A percentile compares a stretch with the other conserved stretches of the same genome.
These are phyloP conservation scores for Fragum whitleyi DNA, from an alignment of 2,888 invertebrate genomes.

Conservation along the genomic window DNA sequence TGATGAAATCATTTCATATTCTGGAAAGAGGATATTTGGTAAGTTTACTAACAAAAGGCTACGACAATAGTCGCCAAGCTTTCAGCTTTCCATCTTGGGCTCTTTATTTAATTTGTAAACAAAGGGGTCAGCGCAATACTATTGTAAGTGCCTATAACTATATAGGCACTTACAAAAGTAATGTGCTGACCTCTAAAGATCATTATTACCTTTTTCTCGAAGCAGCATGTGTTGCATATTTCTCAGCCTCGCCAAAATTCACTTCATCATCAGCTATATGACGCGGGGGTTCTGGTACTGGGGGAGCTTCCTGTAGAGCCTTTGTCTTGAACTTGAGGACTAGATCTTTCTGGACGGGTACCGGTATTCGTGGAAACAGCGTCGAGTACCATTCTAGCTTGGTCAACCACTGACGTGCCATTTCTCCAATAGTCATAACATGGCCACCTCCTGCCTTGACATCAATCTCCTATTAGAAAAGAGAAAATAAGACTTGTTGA, in stretches of 20 bases:
- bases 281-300: conserved; percentile 43
- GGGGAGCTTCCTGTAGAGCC: conserved; percentile 41
- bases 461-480: conserved; percentile 91
- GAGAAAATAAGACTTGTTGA: neutral
- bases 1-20: too few species aligned
- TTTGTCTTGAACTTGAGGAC: conserved; percentile 89
- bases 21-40: too few species aligned
- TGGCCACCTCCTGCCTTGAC: conserved; percentile 99
- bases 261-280: conserved; percentile 78
- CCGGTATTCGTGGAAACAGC: conserved; percentile 98
- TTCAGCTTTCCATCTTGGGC: too few species aligned
- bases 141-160: too few species aligned
- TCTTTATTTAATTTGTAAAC: too few species aligned
- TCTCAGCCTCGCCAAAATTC: conserved; percentile 80
- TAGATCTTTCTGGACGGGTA: conserved; percentile 96
- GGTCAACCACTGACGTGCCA: conserved; percentile 95
- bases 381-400: conserved; percentile 99
- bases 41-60: too few species aligned
- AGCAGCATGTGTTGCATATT: conserved; percentile 57
- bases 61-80: too few species aligned
- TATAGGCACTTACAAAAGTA: too few species aligned
- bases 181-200: too few species aligned
- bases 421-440: conserved; percentile 95
- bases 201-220: conserved; percentile 54
- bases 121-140: too few species aligned